phyloP scores from a whole-genome alignment of 2,888 invertebrate genomes.

The Mechanitis messenoides region DNA sequence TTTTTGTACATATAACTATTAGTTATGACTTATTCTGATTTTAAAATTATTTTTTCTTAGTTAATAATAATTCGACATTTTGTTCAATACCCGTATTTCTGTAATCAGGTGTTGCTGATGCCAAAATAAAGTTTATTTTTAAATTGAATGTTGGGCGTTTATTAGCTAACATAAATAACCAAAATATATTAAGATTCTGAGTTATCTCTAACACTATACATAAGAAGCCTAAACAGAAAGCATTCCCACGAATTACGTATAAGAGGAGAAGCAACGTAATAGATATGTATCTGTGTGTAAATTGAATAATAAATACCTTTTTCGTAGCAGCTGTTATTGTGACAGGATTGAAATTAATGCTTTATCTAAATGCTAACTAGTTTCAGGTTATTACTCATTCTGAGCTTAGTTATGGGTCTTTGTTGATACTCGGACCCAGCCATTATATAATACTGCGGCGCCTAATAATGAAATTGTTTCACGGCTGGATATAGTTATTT shows the following conservation, averaged over 20 bases:
- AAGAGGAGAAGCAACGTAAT: slow-evolving; percentile 8
- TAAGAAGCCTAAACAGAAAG: slow-evolving; percentile 16
- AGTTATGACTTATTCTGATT: no score
- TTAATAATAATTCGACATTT: no score
- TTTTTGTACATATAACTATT: no score
- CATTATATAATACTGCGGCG: slow-evolving; percentile 28
- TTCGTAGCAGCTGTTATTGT: slow-evolving; percentile 30
- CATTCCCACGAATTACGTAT: slow-evolving; percentile 25
- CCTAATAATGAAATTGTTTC: slow-evolving; percentile 19
- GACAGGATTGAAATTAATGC: slow-evolving; percentile 32
- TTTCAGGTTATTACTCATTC: slow-evolving; percentile 35
- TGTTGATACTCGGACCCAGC: slow-evolving; percentile 26
- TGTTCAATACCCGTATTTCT: no score
- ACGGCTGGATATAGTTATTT: slow-evolving; percentile 16
- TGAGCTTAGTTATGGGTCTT: slow-evolving; percentile 29
- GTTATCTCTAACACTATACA: not conserved
- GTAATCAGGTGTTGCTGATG: no score
- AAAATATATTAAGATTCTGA: not conserved
- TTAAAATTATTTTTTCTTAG: no score
- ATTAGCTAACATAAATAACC: not conserved
- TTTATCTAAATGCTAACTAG: slow-evolving; percentile 37
- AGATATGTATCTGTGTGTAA: slow-evolving; percentile 30
- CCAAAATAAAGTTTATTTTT: no score
- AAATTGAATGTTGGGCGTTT: no score
- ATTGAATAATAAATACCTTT: slow-evolving; percentile 33